Conservation (phyloP, 2,888 invertebrate species). For the Nymphalis urticae region DNA sequence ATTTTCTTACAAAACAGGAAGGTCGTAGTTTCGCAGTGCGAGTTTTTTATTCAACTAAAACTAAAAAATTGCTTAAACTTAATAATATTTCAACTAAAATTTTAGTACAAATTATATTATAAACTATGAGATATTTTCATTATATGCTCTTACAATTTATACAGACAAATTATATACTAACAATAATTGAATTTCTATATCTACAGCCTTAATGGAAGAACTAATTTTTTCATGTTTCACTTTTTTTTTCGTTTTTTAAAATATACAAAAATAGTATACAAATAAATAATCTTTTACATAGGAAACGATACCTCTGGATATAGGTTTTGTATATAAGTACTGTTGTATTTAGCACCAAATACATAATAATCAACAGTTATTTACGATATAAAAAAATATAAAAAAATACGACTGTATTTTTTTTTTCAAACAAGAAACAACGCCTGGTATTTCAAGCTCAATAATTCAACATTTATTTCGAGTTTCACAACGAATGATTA, state of each 20-base stretch:
- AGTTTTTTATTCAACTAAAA: constrained; percentile 56
- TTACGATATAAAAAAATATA: background rate
- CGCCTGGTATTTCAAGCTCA: background rate
- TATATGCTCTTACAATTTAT: constrained; percentile 71
- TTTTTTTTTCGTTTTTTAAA: constrained; percentile 53
- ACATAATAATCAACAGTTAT: background rate
- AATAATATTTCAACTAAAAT: constrained; percentile 61
- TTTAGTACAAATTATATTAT: constrained; percentile 68
- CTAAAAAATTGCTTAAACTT: constrained; percentile 64
- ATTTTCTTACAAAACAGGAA: constrained; percentile 77
- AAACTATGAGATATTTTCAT: constrained; percentile 73
- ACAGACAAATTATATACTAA: constrained; percentile 60
- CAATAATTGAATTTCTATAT: constrained; percentile 62
- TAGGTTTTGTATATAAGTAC: constrained; percentile 22
- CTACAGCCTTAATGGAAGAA: constrained; percentile 75
- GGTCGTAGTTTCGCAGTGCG: constrained; percentile 75
- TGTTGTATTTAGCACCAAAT: constrained; percentile 5
- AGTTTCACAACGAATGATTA: background rate
- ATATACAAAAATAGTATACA: constrained; percentile 77
- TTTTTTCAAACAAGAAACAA: background rate
- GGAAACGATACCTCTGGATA: constrained; percentile 51
- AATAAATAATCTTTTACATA: constrained; percentile 77
- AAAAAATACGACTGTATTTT: background rate
- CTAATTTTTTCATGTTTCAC: constrained; percentile 48
- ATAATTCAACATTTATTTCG: background rate